Conservation (phyloP, 2,888 invertebrate genomes). For the Melanostoma mellinum region DNA sequence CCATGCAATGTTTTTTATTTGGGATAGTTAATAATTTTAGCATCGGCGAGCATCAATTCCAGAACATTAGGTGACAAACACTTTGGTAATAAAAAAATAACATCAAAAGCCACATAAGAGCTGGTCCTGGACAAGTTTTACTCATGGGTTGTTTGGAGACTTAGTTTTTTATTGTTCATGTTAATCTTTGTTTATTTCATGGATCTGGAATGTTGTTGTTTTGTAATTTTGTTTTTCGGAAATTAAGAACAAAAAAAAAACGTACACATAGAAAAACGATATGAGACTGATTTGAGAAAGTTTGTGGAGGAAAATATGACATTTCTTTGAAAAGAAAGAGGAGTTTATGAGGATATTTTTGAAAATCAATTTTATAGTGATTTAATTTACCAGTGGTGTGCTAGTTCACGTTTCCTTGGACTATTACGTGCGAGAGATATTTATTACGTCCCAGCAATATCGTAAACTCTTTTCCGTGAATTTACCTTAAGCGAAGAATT, state of each 20-base stretch:
- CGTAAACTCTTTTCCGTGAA: no score
- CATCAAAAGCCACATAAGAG: conserved; percentile 21
- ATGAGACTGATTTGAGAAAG: conserved; percentile 5
- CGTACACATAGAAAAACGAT: no score
- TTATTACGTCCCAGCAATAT: no score
- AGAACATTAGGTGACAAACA: conserved; percentile 11
- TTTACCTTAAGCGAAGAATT: no score
- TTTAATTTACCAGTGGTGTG: no score
- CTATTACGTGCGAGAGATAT: no score
- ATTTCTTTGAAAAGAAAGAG: no score
- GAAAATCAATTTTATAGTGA: no score
- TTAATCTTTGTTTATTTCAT: background rate
- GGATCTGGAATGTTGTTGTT: background rate
- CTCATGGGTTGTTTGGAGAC: conserved; percentile 4
- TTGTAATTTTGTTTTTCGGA: conserved; percentile 60
- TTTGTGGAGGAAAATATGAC: no score
- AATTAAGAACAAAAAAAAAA: conserved; percentile 1
- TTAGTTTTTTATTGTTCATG: conserved; percentile 16
- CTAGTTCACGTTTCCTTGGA: no score
- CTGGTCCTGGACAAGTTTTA: conserved; percentile 14
- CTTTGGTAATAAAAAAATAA: conserved; percentile 6
- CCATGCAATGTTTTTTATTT: conserved; percentile 23
- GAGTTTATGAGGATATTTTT: no score
- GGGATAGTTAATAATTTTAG: conserved; percentile 9
- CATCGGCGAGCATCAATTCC: background rate